These are phyloP conservation scores for Menura novaehollandiae DNA, from an alignment of 2,113 vertebrate species.

Conservation along the genomic window DNA sequence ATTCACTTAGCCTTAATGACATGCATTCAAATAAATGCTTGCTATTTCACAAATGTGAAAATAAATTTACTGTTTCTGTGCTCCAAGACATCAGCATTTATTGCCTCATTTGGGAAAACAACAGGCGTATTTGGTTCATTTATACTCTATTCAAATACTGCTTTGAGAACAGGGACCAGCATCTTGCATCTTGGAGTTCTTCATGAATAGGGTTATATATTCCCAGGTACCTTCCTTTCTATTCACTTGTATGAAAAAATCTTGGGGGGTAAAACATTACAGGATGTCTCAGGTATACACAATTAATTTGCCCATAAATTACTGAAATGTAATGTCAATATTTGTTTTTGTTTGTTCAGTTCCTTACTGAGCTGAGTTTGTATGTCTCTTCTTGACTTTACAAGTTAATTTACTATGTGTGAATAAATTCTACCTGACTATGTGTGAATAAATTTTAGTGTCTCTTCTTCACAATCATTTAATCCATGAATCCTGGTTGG, in stretches of 20 bases:
- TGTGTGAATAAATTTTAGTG: background rate
- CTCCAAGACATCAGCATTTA: slow-evolving; percentile 32
- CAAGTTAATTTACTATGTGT: slow-evolving; percentile 41
- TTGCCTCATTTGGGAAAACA: slow-evolving; percentile 31
- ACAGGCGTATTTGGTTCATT: slow-evolving; percentile 1
- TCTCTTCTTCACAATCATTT: slow-evolving; percentile 57
- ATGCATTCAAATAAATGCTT: slow-evolving; percentile 2
- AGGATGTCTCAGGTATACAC: background rate
- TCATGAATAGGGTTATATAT: background rate
- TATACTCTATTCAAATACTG: background rate
- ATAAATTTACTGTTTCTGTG: slow-evolving; percentile 40
- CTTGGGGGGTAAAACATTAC: background rate
- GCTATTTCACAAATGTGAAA: slow-evolving; percentile 42
- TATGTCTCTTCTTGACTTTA: slow-evolving; percentile 40
- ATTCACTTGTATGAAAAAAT: background rate
- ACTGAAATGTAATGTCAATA: background rate
- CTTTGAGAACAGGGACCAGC: background rate
- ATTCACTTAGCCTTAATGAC: slow-evolving; percentile 44
- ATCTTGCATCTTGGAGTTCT: background rate
- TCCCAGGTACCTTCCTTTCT: background rate
- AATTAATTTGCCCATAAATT: background rate
- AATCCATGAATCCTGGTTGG: slow-evolving; percentile 12
- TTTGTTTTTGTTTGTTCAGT: background rate
- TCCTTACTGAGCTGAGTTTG: background rate
- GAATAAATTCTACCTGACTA: slow-evolving; percentile 54